Evolutionary conservation across 2,888 invertebrate species (phyloP), one percentile per base, ranked within the genome.

Genomic region (Geophilus truncorum): DNA sequence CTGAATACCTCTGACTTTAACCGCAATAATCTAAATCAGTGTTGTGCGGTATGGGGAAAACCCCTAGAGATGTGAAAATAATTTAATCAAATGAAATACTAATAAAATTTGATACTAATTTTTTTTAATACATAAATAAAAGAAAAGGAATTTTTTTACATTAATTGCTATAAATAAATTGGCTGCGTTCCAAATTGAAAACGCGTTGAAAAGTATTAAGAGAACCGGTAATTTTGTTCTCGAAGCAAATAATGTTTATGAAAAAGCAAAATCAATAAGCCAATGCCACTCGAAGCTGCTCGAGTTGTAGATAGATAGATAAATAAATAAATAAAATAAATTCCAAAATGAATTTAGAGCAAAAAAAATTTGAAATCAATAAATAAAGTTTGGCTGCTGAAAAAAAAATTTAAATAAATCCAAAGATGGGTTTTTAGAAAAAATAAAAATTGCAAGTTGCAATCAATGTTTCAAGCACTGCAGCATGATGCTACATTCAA

Each of bases 231-330:
- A 28, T 70, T 70, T 25, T 15, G 62, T 25, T 62, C 15, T 23
- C 23, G 4, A 7, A 23, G 23, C 62, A 62, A 62, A 23, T 6
- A 23, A 21, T 70, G 70, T 70, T 70, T 70, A 23, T 28, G 15
- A 70, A 70, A 70, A 70, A 70, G 25, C 28, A 70, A 70, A 70
- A 70, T 70, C 70, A 70, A 70, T 70, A 70, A 70, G 1, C 70
- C 70, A 28, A 70, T 70, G 12, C 2, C 70, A 12, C 25, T 70
- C 18, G 70, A 70, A 25, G 15, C 70, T 12, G 25, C 28, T 70
- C n/a, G 28, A 28, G 25, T 70, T 70, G 10, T 10, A 28, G n/a
- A n/a, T n/a, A n/a, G n/a, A 23, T 62, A 62, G 21, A 57, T 21
- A 40, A 51, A 51, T 32, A 32, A 2, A 18, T n/a, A 51, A 3